phyloP scores from a whole-genome alignment of 92 coral and sea anemone genomes.

The Phymanthus crucifer region DNA sequence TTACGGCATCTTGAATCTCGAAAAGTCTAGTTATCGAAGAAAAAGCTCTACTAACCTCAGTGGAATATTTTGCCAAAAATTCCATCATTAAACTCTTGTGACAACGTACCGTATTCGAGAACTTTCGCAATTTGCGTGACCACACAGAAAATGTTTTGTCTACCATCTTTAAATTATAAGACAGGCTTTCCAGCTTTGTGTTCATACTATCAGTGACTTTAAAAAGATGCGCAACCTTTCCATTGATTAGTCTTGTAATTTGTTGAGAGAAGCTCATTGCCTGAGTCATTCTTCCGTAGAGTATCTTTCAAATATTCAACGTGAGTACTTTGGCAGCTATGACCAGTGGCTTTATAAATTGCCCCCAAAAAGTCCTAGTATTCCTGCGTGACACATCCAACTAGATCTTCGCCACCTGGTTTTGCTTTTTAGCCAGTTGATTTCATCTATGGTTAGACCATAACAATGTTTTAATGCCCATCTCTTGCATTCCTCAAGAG shows the following conservation, averaged over 20 bases:
- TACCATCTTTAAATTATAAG: neutral
- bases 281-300: constrained; percentile 17
- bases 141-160: constrained; percentile 30
- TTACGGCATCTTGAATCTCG: constrained; percentile 41
- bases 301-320: constrained; percentile 26
- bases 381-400: constrained; percentile 48
- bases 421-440: neutral
- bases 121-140: neutral
- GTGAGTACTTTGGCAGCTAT: constrained; percentile 27
- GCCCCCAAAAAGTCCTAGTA: constrained; percentile 27
- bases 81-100: constrained; percentile 5
- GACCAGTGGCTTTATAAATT: constrained; percentile 44
- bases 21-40: constrained; percentile 18
- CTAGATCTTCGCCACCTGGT: constrained; percentile 14
- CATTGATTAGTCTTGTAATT: constrained; percentile 1
- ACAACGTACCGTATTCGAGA: constrained; percentile 1
- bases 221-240: neutral
- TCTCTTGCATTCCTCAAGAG: constrained; percentile 23
- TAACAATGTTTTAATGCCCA: constrained; percentile 10
- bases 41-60: constrained; percentile 40
- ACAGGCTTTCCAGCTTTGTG: constrained; percentile 24
- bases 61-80: constrained; percentile 32
- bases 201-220: constrained; percentile 23
- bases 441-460: neutral
- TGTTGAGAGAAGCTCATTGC: constrained; percentile 11